Evolutionary conservation across 2,888 invertebrate species (phyloP).

Genomic region (Eueremaeus valkanovi): DNA sequence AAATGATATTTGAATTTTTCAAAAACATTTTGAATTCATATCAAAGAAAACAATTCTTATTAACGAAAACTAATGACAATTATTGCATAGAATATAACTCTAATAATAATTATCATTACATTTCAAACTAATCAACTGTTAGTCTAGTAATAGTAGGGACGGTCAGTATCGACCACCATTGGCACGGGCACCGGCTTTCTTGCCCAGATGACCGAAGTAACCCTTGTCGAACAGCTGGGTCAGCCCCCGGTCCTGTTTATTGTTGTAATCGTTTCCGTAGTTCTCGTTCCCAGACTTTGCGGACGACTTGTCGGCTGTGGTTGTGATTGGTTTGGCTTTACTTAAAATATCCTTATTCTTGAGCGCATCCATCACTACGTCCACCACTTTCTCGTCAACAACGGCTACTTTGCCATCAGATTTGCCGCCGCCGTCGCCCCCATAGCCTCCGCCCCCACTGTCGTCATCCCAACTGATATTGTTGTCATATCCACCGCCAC

Average conservation of each 20-base stretch:
- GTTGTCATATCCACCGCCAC: conserved; percentile 29
- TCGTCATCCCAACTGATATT: conserved; percentile 38
- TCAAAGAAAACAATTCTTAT: too few species aligned
- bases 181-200: conserved; percentile 22
- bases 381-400: neutral
- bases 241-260: neutral
- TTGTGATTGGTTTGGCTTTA: neutral
- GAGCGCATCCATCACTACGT: neutral
- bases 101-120: too few species aligned
- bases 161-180: conserved; percentile 17
- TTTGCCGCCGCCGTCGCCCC: neutral
- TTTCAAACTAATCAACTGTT: too few species aligned
- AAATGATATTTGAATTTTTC: too few species aligned
- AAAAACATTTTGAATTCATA: too few species aligned
- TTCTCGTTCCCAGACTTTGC: conserved; percentile 1
- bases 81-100: too few species aligned
- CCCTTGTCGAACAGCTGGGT: conserved; percentile 14
- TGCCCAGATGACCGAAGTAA: conserved; percentile 17
- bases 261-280: neutral
- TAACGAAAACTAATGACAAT: too few species aligned
- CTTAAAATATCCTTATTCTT: neutral
- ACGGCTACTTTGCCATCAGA: neutral
- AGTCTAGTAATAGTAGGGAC: too few species aligned
- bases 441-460: neutral
- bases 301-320: neutral